Evolutionary conservation across 2,797 vertebrate genomes (phyloP), one percentile per base, ranked within the genome.

Genomic region (Luscinia luscinia): DNA sequence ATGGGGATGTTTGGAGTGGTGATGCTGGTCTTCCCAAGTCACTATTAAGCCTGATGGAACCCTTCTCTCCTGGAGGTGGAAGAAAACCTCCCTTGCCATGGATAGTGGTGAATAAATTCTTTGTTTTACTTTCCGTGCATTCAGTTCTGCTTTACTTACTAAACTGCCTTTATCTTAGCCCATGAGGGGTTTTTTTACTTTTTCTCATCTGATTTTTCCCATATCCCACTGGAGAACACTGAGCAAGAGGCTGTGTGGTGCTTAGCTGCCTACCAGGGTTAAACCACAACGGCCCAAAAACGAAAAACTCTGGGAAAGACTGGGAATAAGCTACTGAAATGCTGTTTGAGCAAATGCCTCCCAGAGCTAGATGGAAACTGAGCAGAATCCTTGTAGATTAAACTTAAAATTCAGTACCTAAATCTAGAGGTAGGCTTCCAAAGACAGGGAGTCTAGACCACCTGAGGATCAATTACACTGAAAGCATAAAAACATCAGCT

Each of bases 41-140:
- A 40, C 16, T 1, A 0, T 27, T 45, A 48, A 0, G 0, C 0
- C 0, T 36, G 28, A 27, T 21, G 41, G 43, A 89, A 2, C 17
- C 19, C 7, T 67, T 7, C 12, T 57, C 4, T 82, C 27, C 59
- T 52, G 9, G 26, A 57, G 12, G 5, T 21, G 14, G 14, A 32
- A 61, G 58, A 84, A n/a, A 13, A 15, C 2, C 15, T 58, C n/a
- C 19, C 6, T 34, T 22, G 11, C 1, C 0, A 46, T 13, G 23
- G 3, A 4, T 43, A 61, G 20, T 6, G 21, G 5, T 11, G 11
- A 64, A 79, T 28, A 3, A 48, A 32, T 49, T 58, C 9, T n/a
- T 41, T 58, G 2, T 23, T 86, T 61, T 58, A 12, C 6, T 80
- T 76, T 58, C 15, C 11, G 38, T 59, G 19, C 3, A 1, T 15